These are phyloP conservation scores for Drosophila meridiana DNA, from an alignment of 2,888 invertebrate species.

Conservation along the genomic window DNA sequence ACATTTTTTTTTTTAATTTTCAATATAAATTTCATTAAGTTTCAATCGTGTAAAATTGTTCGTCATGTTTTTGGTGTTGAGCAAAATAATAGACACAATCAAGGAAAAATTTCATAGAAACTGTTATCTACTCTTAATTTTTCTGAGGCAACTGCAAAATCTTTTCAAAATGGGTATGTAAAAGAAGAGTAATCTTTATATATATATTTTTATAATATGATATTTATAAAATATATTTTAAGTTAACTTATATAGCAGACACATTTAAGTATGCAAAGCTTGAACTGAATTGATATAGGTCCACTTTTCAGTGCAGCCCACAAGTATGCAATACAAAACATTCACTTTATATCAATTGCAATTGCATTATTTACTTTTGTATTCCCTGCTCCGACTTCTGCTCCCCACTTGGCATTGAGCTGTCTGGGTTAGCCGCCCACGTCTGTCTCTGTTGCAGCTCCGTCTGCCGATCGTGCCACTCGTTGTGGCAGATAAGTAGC, in stretches of 20 bases:
- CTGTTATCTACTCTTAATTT: neutral
- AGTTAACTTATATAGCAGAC: neutral
- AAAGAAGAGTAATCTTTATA: neutral
- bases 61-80: neutral
- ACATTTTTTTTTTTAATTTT: neutral
- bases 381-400: neutral
- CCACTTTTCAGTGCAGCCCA: constrained; percentile 7
- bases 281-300: neutral
- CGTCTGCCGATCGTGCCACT: constrained; percentile 68
- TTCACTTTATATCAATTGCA: neutral
- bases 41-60: neutral
- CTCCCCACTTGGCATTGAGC: constrained; percentile 1
- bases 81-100: neutral
- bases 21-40: neutral
- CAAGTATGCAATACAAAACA: constrained; percentile 42
- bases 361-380: constrained; percentile 14
- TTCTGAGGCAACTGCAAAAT: neutral
- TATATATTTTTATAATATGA: too few species aligned
- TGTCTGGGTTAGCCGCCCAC: constrained; percentile 38
- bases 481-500: constrained; percentile 63
- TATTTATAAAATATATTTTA: neutral
- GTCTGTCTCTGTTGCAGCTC: constrained; percentile 21
- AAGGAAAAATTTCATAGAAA: neutral
- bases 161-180: neutral
- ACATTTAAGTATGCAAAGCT: constrained; percentile 38